phyloP scores from a whole-genome alignment of 2,113 vertebrate genomes.

The Salvelinus alpinus region DNA sequence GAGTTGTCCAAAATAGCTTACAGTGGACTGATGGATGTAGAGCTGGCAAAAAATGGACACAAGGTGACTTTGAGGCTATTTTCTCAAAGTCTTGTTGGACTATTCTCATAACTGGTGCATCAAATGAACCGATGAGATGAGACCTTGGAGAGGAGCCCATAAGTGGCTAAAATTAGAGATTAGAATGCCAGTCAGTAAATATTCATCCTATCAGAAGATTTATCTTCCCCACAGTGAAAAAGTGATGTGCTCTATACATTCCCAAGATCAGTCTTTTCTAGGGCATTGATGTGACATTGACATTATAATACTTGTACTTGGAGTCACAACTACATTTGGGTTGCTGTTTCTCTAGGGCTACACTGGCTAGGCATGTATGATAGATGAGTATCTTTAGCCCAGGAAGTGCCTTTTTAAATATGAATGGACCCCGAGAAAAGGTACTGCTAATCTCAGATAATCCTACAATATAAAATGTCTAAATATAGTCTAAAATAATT shows the following conservation, averaged over 20 bases:
- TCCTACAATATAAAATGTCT: no score
- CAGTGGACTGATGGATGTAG: slow-evolving; percentile 58
- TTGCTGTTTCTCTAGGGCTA: slow-evolving; percentile 25
- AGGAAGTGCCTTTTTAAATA: no score
- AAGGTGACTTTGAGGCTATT: slow-evolving; percentile 61
- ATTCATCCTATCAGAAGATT: slow-evolving; percentile 17
- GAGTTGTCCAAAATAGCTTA: slow-evolving; percentile 61
- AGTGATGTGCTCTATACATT: slow-evolving; percentile 14
- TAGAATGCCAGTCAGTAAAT: background rate
- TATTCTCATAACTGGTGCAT: slow-evolving; percentile 53
- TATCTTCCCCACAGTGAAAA: background rate
- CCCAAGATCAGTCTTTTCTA: slow-evolving; percentile 27
- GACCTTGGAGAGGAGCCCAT: slow-evolving; percentile 35
- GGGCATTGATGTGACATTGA: slow-evolving; percentile 23
- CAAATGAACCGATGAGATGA: slow-evolving; percentile 32
- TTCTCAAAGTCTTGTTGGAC: slow-evolving; percentile 23
- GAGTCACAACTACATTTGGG: slow-evolving; percentile 8
- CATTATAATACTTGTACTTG: background rate
- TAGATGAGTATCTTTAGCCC: no score
- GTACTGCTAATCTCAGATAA: no score
- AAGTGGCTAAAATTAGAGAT: slow-evolving; percentile 40
- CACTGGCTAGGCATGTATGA: background rate
- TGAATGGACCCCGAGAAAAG: no score
- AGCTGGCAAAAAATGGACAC: slow-evolving; percentile 50
- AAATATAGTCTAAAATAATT: no score